Percentiles rank a stretch among this genome's conserved stretches.
Evolutionary conservation across 2,797 vertebrate species (phyloP).

Genomic region (Rhodeus uyekii): DNA sequence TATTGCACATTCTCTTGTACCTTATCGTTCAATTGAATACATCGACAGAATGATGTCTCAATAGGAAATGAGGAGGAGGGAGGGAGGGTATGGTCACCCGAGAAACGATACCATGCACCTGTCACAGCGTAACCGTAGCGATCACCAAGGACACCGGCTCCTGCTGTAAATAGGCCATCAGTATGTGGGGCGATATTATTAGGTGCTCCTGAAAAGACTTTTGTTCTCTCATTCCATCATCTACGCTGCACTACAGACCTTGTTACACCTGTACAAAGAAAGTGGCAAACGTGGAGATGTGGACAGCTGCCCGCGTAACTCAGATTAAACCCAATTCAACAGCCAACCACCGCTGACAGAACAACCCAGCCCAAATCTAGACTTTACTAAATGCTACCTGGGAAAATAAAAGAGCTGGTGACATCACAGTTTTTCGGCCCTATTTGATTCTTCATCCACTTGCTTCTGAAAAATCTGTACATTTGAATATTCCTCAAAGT

Average conservation of each 20-base stretch:
- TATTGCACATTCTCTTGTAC: background rate
- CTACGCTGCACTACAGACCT: conserved; percentile 14
- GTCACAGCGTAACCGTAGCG: conserved; percentile 21
- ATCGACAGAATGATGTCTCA: conserved; percentile 38
- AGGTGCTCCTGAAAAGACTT: conserved; percentile 38
- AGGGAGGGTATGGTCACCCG: background rate
- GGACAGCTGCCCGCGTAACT: background rate
- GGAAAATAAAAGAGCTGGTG: background rate
- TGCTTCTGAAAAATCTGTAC: background rate
- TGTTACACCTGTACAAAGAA: background rate
- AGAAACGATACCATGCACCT: conserved; percentile 35
- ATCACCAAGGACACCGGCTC: conserved; percentile 47
- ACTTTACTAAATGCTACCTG: background rate
- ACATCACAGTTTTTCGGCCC: background rate
- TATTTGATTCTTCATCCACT: background rate
- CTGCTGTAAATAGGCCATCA: conserved; percentile 50
- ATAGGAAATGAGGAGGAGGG: conserved; percentile 10
- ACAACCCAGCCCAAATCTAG: background rate
- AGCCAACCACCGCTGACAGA: background rate
- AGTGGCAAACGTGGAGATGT: background rate
- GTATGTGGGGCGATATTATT: conserved; percentile 55
- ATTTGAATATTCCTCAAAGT: background rate
- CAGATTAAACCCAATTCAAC: background rate
- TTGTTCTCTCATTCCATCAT: conserved; percentile 35
- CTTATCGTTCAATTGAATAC: background rate